Evolutionary conservation across 2,797 vertebrate species (phyloP).

Genomic region (Orientallactaga sibirica): DNA sequence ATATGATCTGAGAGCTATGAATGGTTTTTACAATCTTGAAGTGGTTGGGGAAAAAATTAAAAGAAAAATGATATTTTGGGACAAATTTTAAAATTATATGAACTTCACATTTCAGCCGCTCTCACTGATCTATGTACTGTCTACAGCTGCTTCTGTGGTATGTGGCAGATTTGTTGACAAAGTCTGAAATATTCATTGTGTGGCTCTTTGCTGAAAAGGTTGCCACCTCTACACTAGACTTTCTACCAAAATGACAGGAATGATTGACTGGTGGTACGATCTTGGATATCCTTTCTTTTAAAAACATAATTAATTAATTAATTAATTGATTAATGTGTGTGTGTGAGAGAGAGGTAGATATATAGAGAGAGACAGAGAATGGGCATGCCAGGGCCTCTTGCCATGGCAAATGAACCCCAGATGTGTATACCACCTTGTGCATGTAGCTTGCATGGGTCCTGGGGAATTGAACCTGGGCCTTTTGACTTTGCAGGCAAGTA

Average conservation of each 20-base stretch:
- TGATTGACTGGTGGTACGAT: neutral
- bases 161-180: rapidly evolving
- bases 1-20: neutral
- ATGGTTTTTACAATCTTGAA: neutral
- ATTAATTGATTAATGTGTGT: too few species aligned
- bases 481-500: too few species aligned
- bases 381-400: too few species aligned
- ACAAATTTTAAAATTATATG: neutral
- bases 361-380: too few species aligned
- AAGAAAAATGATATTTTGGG: neutral
- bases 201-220: neutral
- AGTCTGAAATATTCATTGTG: rapidly evolving
- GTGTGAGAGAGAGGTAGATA: too few species aligned
- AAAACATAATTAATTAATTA: too few species aligned
- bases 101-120: neutral
- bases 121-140: rapidly evolving
- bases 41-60: neutral
- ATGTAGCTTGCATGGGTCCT: too few species aligned
- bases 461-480: too few species aligned
- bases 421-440: too few species aligned
- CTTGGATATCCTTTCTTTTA: neutral
- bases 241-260: rapidly evolving
- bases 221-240: rapidly evolving
- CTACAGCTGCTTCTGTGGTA: rapidly evolving
- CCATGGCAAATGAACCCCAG: too few species aligned